Percentiles rank a stretch among this genome's conserved stretches.
Conservation (phyloP, 2,888 invertebrate species). For the Trichopoda pennipes region DNA sequence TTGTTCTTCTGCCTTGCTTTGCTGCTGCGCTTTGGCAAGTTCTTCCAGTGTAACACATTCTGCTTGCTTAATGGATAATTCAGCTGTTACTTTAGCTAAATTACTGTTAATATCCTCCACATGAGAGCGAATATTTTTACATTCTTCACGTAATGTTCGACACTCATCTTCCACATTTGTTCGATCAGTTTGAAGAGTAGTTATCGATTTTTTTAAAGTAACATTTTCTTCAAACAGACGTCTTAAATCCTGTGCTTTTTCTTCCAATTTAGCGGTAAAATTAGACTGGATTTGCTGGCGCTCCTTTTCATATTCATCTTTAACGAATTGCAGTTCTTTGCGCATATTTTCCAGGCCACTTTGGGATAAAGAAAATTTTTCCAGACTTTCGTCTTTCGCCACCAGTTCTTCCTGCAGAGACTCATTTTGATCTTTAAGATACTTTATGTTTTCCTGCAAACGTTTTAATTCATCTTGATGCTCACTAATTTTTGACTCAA, state of each 20-base stretch:
- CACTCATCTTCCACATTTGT: constrained; percentile 72
- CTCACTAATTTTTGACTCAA: constrained; percentile 69
- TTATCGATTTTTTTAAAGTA: constrained; percentile 69
- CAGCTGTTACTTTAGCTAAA: constrained; percentile 72
- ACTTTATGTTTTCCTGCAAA: constrained; percentile 74
- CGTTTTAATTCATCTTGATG: constrained; percentile 73
- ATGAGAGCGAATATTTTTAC: constrained; percentile 73
- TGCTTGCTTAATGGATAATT: constrained; percentile 74
- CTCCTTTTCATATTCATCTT: constrained; percentile 75
- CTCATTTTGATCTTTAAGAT: constrained; percentile 75
- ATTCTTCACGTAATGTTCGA: constrained; percentile 74
- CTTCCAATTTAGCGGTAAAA: constrained; percentile 70
- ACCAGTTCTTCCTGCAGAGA: constrained; percentile 75
- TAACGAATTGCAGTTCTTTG: constrained; percentile 73
- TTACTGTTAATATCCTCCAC: constrained; percentile 72
- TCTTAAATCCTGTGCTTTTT: constrained; percentile 72
- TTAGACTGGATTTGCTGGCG: constrained; percentile 67
- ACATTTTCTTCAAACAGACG: constrained; percentile 69
- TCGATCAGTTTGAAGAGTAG: constrained; percentile 72
- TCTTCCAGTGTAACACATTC: constrained; percentile 76
- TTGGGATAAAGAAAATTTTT: constrained; percentile 77
- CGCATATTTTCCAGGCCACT: constrained; percentile 76
- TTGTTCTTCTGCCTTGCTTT: constrained; percentile 66
- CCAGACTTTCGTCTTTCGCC: constrained; percentile 78
- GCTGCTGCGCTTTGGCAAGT: constrained; percentile 72